A percentile compares a stretch with the other conserved stretches of the same genome.
Evolutionary conservation across 2,113 vertebrate species (phyloP).

Genomic region (Zeus faber): DNA sequence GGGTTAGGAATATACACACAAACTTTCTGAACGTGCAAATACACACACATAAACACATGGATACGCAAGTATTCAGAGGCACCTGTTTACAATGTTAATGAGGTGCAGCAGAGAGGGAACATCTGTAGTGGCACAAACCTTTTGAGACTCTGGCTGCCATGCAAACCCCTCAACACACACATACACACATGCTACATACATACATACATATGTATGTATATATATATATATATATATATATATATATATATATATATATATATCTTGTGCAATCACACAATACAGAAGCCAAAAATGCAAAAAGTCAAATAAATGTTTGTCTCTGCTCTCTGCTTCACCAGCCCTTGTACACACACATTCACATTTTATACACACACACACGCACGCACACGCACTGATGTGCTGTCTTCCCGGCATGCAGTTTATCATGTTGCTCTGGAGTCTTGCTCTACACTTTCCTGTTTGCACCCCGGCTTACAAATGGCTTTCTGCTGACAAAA

Average conservation of each 20-base stretch:
- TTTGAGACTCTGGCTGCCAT: constrained; percentile 43
- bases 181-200: constrained; percentile 11
- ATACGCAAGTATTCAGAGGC: constrained; percentile 11
- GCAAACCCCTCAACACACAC: constrained; percentile 36
- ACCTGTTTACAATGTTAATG: constrained; percentile 68
- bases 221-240: too few relatives aligned
- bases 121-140: constrained; percentile 61
- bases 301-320: not conserved
- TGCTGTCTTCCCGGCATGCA: constrained; percentile 8
- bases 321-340: not conserved
- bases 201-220: too few relatives aligned
- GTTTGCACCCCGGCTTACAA: constrained; percentile 38
- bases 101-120: constrained; percentile 55
- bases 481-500: constrained; percentile 47
- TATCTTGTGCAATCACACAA: not conserved
- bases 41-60: not conserved
- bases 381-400: constrained; percentile 17
- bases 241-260: too few relatives aligned
- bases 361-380: not conserved
- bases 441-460: constrained; percentile 27
- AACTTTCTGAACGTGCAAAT: not conserved
- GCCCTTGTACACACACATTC: not conserved
- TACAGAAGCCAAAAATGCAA: not conserved
- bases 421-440: constrained; percentile 38
- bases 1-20: constrained; percentile 16